Percentiles rank a stretch among this genome's conserved stretches.
Conservation (phyloP, 1,140 invertebrate genomes). For the Bilobella aurantiaca region DNA sequence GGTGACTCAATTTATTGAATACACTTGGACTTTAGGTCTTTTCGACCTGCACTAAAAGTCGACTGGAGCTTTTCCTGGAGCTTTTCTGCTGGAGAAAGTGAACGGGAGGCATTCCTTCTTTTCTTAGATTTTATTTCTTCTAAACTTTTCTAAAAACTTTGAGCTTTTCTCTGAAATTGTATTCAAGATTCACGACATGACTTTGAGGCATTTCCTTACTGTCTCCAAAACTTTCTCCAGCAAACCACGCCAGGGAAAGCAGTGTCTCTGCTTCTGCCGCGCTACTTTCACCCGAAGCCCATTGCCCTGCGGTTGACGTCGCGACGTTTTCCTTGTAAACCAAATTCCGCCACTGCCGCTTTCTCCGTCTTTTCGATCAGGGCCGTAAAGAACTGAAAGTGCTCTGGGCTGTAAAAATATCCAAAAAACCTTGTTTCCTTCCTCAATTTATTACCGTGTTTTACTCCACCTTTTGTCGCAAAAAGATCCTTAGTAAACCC, state of each 20-base stretch:
- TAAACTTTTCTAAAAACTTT: background rate
- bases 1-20: slow-evolving; percentile 9
- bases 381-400: background rate
- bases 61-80: background rate
- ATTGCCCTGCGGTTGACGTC: background rate
- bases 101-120: background rate
- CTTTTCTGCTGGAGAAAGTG: no score
- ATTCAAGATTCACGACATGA: slow-evolving; percentile 9
- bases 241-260: background rate
- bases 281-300: background rate
- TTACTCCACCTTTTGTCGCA: background rate
- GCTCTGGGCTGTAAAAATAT: slow-evolving; percentile 1
- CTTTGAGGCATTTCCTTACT: slow-evolving; percentile 9
- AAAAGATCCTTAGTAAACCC: no score
- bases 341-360: no score
- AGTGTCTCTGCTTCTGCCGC: background rate
- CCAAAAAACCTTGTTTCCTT: background rate
- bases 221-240: background rate
- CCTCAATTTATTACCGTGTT: background rate
- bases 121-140: slow-evolving; percentile 1
- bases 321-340: no score
- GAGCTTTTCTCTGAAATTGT: slow-evolving; percentile 3
- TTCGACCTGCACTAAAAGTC: background rate
- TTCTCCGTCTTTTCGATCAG: no score
- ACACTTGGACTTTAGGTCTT: background rate